Conservation (phyloP, 1,140 invertebrate genomes). For the Drosophila trapezifrons region DNA sequence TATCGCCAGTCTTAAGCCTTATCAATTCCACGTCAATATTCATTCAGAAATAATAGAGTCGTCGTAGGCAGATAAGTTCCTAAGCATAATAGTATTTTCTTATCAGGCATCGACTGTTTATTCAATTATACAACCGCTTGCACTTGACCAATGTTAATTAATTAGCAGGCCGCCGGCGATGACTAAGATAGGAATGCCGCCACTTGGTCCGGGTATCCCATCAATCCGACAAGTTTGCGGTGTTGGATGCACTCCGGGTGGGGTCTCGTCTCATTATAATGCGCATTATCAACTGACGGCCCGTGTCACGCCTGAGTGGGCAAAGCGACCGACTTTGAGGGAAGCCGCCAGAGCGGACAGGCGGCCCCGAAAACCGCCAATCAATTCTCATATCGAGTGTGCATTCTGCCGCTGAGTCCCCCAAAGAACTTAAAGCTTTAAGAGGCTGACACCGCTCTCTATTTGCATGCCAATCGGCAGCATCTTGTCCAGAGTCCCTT, state of each 20-base stretch:
- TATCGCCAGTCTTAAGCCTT: neutral
- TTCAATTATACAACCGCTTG: constrained; percentile 20
- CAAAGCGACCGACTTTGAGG: constrained; percentile 50
- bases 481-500: constrained; percentile 31
- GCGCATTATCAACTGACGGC: constrained; percentile 57
- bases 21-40: neutral
- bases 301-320: constrained; percentile 39
- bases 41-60: constrained; percentile 14
- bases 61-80: constrained; percentile 12
- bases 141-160: constrained; percentile 22
- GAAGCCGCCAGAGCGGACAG: constrained; percentile 16
- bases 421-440: too few relatives aligned
- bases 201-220: too few relatives aligned
- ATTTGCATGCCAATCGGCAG: constrained; percentile 46
- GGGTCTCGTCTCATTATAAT: constrained; percentile 51
- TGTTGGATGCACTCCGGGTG: constrained; percentile 4
- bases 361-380: constrained; percentile 40
- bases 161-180: constrained; percentile 10
- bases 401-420: too few relatives aligned
- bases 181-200: too few relatives aligned
- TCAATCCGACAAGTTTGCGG: constrained; percentile 10
- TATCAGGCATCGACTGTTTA: constrained; percentile 27
- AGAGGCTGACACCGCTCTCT: constrained; percentile 2
- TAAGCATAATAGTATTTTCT: constrained; percentile 7
- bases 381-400: constrained; percentile 24